Conservation (phyloP, 2,888 invertebrate genomes). For the Diarsia brunnea region DNA sequence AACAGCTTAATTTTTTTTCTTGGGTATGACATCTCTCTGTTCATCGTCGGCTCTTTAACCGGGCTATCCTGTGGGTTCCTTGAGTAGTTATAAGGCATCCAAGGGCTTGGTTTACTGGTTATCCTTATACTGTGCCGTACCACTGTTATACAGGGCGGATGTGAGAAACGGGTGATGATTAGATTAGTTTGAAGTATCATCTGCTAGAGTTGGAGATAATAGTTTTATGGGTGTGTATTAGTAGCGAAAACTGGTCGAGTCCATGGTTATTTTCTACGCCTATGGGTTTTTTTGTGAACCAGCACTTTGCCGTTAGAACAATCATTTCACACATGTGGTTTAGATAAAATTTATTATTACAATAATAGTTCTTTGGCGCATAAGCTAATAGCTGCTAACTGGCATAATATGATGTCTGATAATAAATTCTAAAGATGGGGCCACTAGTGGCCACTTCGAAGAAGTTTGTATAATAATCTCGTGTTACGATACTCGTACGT, state of each 20-base stretch:
- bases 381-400: not conserved
- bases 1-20: too few relatives aligned
- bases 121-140: not conserved
- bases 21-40: too few relatives aligned
- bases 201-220: slow-evolving; percentile 20
- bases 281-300: not conserved
- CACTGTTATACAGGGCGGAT: slow-evolving; percentile 62
- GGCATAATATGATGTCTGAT: not conserved
- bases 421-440: not conserved
- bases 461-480: not conserved
- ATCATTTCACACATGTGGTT: slow-evolving; percentile 13
- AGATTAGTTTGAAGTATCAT: slow-evolving; percentile 29
- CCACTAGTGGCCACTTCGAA: not conserved
- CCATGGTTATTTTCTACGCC: not conserved
- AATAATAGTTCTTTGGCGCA: not conserved
- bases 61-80: not conserved
- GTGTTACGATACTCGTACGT: not conserved
- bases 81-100: not conserved
- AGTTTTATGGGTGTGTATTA: slow-evolving; percentile 2
- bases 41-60: not conserved
- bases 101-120: not conserved
- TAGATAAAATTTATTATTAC: not conserved
- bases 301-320: not conserved
- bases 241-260: slow-evolving; percentile 25
- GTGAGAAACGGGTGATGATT: slow-evolving; percentile 66